A percentile compares a stretch with the other conserved stretches of the same genome.
Conservation (phyloP, 2,797 vertebrate genomes). For the Buceros bicornis region DNA sequence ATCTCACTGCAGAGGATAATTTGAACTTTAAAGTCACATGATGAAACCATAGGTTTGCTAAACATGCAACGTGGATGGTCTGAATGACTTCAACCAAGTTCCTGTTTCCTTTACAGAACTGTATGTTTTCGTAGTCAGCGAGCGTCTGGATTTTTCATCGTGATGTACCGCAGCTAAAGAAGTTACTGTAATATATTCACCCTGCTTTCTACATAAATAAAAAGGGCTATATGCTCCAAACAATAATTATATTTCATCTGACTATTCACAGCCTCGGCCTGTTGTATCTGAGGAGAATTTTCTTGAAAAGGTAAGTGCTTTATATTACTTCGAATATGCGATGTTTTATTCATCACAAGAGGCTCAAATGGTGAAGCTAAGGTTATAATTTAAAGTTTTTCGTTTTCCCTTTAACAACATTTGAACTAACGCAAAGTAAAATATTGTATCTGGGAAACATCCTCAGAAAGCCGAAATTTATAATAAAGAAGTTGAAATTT, state of each 20-base stretch:
- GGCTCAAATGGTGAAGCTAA: not conserved
- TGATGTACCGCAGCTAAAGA: slow-evolving; percentile 3
- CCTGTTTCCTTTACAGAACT: slow-evolving; percentile 47
- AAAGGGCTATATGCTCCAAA: slow-evolving; percentile 23
- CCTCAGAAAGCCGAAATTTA: not conserved
- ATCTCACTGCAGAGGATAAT: slow-evolving; percentile 30
- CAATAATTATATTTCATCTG: slow-evolving; percentile 27
- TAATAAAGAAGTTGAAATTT: not conserved
- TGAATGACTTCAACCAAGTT: slow-evolving; percentile 48
- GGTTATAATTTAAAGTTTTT: not conserved
- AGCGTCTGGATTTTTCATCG: not conserved
- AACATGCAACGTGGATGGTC: slow-evolving; percentile 60
- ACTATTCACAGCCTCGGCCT: not conserved
- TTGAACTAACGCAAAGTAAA: not conserved
- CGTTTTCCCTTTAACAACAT: not conserved
- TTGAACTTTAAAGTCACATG: slow-evolving; percentile 69
- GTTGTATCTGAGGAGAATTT: not conserved
- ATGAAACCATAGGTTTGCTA: slow-evolving; percentile 58
- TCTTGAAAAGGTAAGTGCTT: slow-evolving; percentile 63
- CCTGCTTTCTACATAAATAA: not conserved
- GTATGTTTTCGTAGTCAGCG: not conserved
- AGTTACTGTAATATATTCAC: not conserved
- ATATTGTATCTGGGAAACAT: not conserved
- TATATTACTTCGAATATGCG: slow-evolving; percentile 28
- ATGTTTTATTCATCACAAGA: slow-evolving; percentile 1